Base-by-base conservation (phyloP, 2,888 invertebrate genomes). In the Andrena trimmerana region DNA sequence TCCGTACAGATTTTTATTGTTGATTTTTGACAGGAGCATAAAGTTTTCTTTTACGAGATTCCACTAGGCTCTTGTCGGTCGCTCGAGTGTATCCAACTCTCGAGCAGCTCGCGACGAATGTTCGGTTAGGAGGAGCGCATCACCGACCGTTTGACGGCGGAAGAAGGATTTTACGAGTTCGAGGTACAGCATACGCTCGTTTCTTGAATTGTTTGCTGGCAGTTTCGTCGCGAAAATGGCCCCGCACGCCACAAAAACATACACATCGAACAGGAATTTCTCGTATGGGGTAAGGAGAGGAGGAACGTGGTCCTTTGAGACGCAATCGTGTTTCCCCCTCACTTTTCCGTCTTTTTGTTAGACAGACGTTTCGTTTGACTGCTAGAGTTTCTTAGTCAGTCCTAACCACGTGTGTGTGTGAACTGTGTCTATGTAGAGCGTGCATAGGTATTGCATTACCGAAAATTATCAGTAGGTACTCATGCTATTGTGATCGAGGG, bases 1-100 rank as follows among this genome's bases (percentile, higher is more conserved):
- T 68, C 50, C 48, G 48, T 68, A 69, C 52, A 59, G 67, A 75
- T 71, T 71, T 78, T 65, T 54, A 62, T 78, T 54, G 57, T 73
- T 65, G 71, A 57, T 65, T 75, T 52, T 57, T 33, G 24, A 67
- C 67, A 13, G 50, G 2, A 24, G 16, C 24, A 16, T 68, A 68
- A 68, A 68, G 33, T 20, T 31, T 24, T 16, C 54, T 33, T 68
- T 33, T 54, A 68, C 16, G 54, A 33, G 24, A 33, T 24, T 33
- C 8, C 33, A 2, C 20, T 52, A 13, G 33, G 13, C 31, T 31
- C 67, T 67, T 67, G 67, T 52, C 52, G 66, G 10, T 1, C 52
- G 50, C 48, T 48, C 52, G 6, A 31, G 8, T n/a, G 60, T 60
- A 31, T 52, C n/a, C 31, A 59, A 2, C 29, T 2, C 57, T 16